Evolutionary conservation across 2,888 invertebrate species (phyloP).

Genomic region (Sisyra nigra): DNA sequence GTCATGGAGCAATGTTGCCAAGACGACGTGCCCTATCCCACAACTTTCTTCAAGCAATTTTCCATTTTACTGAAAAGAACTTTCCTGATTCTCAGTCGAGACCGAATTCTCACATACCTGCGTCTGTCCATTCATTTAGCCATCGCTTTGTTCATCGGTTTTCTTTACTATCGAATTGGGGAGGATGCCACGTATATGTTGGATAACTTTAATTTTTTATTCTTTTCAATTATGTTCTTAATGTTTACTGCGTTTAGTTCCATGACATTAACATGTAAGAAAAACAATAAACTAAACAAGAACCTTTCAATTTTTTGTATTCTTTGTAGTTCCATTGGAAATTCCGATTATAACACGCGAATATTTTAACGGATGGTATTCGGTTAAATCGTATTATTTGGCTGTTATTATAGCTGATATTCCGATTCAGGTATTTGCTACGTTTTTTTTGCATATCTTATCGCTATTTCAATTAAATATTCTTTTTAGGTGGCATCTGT

Average conservation of each 20-base stretch:
- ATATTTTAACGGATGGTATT: conserved; percentile 84
- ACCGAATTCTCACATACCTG: conserved; percentile 57
- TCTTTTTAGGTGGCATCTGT: conserved; percentile 38
- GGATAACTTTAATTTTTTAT: conserved; percentile 77
- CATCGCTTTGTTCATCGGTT: conserved; percentile 69
- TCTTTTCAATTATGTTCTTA: conserved; percentile 84
- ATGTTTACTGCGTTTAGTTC: conserved; percentile 91
- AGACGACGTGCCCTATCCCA: conserved; percentile 29
- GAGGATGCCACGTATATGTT: conserved; percentile 64
- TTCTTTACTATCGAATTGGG: conserved; percentile 74
- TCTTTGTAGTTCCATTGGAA: conserved; percentile 66
- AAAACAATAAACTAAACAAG: background rate
- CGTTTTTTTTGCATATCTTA: background rate
- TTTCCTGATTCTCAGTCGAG: conserved; percentile 46
- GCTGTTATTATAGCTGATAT: conserved; percentile 66
- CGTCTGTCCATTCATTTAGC: conserved; percentile 62
- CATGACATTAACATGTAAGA: conserved; percentile 80
- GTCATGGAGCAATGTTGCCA: conserved; percentile 10
- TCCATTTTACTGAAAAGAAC: conserved; percentile 43
- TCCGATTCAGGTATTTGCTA: conserved; percentile 45
- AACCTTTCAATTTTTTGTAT: background rate
- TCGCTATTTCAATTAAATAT: background rate
- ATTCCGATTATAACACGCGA: conserved; percentile 65
- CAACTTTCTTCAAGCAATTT: conserved; percentile 40
- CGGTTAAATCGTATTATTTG: conserved; percentile 63